Percentiles rank a stretch among this genome's conserved stretches.
Evolutionary conservation across 1,140 invertebrate species (phyloP).

Genomic region (Halyomorpha halys): DNA sequence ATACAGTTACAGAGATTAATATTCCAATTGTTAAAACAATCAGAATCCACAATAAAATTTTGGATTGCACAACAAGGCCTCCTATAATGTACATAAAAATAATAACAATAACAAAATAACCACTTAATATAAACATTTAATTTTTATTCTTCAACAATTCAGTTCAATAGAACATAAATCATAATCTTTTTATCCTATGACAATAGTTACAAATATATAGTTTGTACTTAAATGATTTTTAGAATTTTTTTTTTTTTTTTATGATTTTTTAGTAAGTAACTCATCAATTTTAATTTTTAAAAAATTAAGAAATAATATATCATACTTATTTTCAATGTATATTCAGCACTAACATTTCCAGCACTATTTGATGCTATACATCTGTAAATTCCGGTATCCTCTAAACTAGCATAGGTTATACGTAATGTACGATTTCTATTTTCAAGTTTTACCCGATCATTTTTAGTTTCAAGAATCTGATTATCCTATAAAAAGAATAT

Average conservation of each 20-base stretch:
- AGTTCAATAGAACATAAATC: too few species aligned
- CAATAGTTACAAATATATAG: too few species aligned
- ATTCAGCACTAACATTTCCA: neutral
- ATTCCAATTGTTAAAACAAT: neutral
- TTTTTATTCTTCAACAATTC: too few species aligned
- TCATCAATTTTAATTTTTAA: too few species aligned
- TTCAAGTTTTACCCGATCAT: neutral
- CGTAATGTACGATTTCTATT: neutral
- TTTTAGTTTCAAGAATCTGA: neutral
- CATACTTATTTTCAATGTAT: slow-evolving; percentile 18
- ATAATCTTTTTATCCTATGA: too few species aligned
- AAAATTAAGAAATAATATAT: neutral
- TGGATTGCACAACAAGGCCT: neutral
- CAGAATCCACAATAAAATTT: neutral
- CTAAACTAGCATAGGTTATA: neutral
- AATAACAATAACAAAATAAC: neutral
- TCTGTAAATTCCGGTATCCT: slow-evolving; percentile 16
- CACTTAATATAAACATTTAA: too few species aligned
- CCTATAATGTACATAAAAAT: neutral
- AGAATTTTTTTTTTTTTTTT: too few species aligned
- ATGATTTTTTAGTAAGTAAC: too few species aligned
- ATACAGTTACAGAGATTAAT: neutral
- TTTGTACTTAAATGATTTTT: too few species aligned
- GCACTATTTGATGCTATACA: slow-evolving; percentile 15
- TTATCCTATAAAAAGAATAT: neutral